These are phyloP conservation scores for Trichonephila clavipes DNA, from an alignment of 1,140 invertebrate species.

Conservation along the genomic window DNA sequence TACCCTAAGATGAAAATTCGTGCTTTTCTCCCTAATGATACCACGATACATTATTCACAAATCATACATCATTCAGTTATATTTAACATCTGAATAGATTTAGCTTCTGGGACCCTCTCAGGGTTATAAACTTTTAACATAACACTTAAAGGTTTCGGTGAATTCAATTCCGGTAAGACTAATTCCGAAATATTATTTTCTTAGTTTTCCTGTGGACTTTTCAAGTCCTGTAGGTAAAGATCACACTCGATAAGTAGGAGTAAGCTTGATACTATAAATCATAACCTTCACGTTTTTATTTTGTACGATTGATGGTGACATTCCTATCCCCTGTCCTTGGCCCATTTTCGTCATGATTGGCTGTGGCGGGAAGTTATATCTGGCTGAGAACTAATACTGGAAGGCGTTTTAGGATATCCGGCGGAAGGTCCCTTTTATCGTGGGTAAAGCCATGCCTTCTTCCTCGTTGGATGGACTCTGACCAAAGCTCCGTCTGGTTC, in stretches of 20 bases:
- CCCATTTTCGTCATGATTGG: constrained; percentile 10
- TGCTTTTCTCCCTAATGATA: too few species aligned
- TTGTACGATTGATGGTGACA: not conserved
- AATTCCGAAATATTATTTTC: not conserved
- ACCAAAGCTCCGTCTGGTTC: not conserved
- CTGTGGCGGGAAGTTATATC: constrained; percentile 19
- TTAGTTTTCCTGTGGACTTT: not conserved
- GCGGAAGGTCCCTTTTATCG: constrained; percentile 1
- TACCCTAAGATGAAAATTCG: too few species aligned
- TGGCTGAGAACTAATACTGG: not conserved
- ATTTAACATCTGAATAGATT: not conserved
- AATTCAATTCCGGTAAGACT: not conserved
- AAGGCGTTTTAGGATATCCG: constrained; percentile 19
- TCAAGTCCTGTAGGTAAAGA: not conserved
- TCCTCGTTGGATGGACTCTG: not conserved
- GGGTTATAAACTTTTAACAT: not conserved
- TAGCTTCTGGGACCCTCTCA: too few species aligned
- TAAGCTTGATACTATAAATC: not conserved
- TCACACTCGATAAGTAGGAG: not conserved
- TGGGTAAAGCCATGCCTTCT: not conserved
- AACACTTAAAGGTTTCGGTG: not conserved
- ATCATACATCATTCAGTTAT: not conserved
- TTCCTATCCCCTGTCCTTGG: not conserved
- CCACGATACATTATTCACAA: not conserved
- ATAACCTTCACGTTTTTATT: not conserved